Evolutionary conservation across 2,797 vertebrate genomes (phyloP).

Genomic region (Syngnathus acus): DNA sequence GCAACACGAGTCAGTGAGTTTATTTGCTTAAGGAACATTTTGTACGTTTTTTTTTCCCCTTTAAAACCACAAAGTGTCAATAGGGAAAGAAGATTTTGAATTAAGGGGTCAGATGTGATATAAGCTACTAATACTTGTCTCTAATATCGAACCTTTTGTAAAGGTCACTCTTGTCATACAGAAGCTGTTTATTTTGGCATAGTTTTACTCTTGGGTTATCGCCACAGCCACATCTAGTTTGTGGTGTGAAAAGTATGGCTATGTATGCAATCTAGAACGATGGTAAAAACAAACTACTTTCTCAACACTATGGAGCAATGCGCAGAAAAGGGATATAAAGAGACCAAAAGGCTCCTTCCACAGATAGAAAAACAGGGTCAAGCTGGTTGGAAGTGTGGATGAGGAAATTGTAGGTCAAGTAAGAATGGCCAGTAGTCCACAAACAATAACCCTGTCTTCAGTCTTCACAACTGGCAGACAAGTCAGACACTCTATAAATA

Average conservation of each 20-base stretch:
- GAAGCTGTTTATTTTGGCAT: slow-evolving; percentile 52
- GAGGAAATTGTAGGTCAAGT: slow-evolving; percentile 68
- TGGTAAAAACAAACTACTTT: slow-evolving; percentile 61
- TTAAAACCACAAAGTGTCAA: slow-evolving; percentile 35
- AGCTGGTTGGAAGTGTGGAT: slow-evolving; percentile 39
- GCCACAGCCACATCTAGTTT: slow-evolving; percentile 30
- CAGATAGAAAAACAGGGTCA: slow-evolving; percentile 55
- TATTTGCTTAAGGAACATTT: slow-evolving; percentile 20
- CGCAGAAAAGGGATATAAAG: slow-evolving; percentile 47
- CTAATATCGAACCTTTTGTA: slow-evolving; percentile 39
- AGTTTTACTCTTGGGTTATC: slow-evolving; percentile 51
- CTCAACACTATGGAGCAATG: slow-evolving; percentile 34
- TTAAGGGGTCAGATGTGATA: slow-evolving; percentile 54
- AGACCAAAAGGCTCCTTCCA: slow-evolving; percentile 49
- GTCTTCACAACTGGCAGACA: slow-evolving; percentile 13
- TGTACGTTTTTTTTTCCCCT: slow-evolving; percentile 8
- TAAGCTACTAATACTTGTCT: slow-evolving; percentile 53
- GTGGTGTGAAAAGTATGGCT: slow-evolving; percentile 36
- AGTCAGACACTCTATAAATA: slow-evolving; percentile 22
- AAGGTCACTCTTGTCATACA: slow-evolving; percentile 60
- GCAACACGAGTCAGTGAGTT: slow-evolving; percentile 6
- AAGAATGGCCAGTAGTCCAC: slow-evolving; percentile 40
- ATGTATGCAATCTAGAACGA: slow-evolving; percentile 40
- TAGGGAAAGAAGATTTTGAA: slow-evolving; percentile 55
- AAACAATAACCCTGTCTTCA: slow-evolving; percentile 56